Conservation (phyloP, 2,797 vertebrate genomes). For the Hypotaenidia philippensis region DNA sequence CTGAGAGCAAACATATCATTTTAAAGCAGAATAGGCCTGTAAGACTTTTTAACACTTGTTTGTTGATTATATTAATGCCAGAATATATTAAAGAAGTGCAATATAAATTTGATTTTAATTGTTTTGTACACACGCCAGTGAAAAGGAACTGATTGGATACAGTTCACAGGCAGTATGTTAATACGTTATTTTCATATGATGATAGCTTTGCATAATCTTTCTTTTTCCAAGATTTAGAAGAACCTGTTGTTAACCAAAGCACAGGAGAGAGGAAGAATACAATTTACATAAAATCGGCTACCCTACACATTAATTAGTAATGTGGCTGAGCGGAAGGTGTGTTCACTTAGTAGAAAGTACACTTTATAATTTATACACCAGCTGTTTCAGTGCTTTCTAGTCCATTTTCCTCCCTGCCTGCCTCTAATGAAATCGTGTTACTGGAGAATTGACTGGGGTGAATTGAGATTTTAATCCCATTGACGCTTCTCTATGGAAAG, state of each 20-base stretch:
- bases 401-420: conserved; percentile 95
- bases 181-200: conserved; percentile 99
- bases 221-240: conserved; percentile 93
- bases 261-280: conserved; percentile 92
- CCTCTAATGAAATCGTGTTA: conserved; percentile 99
- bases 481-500: conserved; percentile 92
- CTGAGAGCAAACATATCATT: conserved; percentile 70
- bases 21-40: conserved; percentile 87
- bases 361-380: conserved; percentile 99
- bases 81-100: conserved; percentile 97
- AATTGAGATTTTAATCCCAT: conserved; percentile 99
- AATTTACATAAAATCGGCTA: conserved; percentile 98
- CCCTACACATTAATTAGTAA: conserved; percentile 99
- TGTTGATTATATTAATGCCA: conserved; percentile 95
- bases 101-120: conserved; percentile 99
- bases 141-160: conserved; percentile 99
- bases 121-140: conserved; percentile 99
- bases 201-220: conserved; percentile 99
- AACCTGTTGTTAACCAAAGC: conserved; percentile 96
- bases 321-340: conserved; percentile 97
- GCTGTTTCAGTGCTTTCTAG: conserved; percentile 97
- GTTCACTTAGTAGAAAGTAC: conserved; percentile 98
- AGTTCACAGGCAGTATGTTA: conserved; percentile 99
- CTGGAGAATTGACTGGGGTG: conserved; percentile 98
- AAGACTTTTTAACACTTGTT: conserved; percentile 95